phyloP scores from a whole-genome alignment of 2,797 vertebrate species.

The Gambelia wislizenii region DNA sequence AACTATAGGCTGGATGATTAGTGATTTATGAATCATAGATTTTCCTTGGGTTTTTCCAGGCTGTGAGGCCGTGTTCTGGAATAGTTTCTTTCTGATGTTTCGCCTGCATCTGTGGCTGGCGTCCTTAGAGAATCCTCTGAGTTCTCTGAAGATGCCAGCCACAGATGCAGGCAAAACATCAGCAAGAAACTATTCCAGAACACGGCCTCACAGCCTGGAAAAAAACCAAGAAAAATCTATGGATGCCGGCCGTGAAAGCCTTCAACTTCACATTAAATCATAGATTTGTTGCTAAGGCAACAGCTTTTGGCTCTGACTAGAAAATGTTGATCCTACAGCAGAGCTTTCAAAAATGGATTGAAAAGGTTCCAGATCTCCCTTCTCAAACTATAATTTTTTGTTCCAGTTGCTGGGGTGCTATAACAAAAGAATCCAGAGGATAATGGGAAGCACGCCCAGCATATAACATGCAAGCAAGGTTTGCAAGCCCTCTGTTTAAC shows the following conservation, averaged over 20 bases:
- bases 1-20: constrained; percentile 51
- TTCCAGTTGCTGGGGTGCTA: not conserved
- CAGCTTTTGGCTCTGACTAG: constrained; percentile 39
- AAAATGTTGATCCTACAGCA: constrained; percentile 36
- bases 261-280: too few relatives aligned
- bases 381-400: not conserved
- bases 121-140: too few relatives aligned
- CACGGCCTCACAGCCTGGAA: too few relatives aligned
- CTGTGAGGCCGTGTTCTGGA: too few relatives aligned
- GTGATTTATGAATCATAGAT: constrained; percentile 54
- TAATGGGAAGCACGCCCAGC: not conserved
- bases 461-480: not conserved
- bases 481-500: not conserved
- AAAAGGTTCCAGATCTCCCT: not conserved
- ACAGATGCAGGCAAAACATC: too few relatives aligned
- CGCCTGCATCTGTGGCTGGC: too few relatives aligned
- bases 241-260: too few relatives aligned
- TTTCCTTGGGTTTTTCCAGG: too few relatives aligned
- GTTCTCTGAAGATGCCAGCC: too few relatives aligned
- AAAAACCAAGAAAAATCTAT: too few relatives aligned
- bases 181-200: too few relatives aligned
- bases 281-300: constrained; percentile 65
- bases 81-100: too few relatives aligned
- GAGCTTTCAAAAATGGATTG: constrained; percentile 7
- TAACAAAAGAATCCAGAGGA: not conserved